Evolutionary conservation across 2,888 invertebrate genomes (phyloP), one percentile per base, ranked within the genome.

Genomic region (Drosophila tanythrix): DNA sequence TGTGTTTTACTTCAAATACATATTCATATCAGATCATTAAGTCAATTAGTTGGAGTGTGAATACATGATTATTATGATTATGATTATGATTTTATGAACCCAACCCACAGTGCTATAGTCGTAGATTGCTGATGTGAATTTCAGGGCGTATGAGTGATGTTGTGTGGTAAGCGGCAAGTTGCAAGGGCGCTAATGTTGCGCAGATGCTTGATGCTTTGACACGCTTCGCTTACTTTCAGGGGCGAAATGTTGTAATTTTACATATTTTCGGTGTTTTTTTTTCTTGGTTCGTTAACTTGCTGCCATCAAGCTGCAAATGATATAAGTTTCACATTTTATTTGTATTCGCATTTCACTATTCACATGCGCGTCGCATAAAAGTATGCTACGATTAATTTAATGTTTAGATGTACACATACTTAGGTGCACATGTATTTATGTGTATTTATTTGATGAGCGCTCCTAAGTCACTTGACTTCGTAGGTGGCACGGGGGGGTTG

Each of bases 131-230:
- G 13, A 58, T 52, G 51, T 62, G 72, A 50, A 76, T 68, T 56
- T 66, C 79, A 53, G 65, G 65, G 69, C 72, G 78, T 77, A 69
- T 77, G 77, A 76, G 71, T 81, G 76, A 79, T 68, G 68, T 51
- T 50, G 46, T 18, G 46, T 51, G 67, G 60, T 40, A 57, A 72
- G 50, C 59, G 53, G 43, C 52, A 67, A 70, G 63, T 36, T 33
- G 50, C 43, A 52, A 36, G 33, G 52, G 56, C 25, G 15, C 38
- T 60, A 36, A 56, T 48, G 55, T 56, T 61, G 70, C n/a, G 38
- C 21, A 46, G 38, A n/a, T 46, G 63, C 53, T 46, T 53, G 27
- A 46, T 53, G 38, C 63, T 38, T 40, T 79, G 64, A 43, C 70
- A 76, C 67, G 77, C 77, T 71, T 76, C 76, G 70, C 31, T 81